Conservation (phyloP, 2,888 invertebrate genomes). For the Mythimna ferrago region DNA sequence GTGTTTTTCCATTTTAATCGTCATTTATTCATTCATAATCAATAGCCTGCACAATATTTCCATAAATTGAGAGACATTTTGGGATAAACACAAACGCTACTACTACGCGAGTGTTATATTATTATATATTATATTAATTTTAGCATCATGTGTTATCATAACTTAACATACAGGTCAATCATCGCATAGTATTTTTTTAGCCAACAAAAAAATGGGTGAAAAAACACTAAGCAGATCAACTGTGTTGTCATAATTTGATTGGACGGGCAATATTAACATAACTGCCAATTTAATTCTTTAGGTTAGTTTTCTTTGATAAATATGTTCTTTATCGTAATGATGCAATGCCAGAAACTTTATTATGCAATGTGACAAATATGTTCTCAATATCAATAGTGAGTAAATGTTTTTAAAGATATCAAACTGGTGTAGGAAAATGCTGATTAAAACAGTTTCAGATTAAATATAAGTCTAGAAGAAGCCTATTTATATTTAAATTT, state of each 20-base stretch:
- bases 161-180: no score
- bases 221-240: not conserved
- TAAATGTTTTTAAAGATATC: slow-evolving; percentile 9
- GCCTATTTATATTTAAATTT: not conserved
- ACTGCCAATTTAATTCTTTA: not conserved
- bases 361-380: not conserved
- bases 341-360: slow-evolving; percentile 27
- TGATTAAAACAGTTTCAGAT: not conserved
- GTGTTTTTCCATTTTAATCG: no score
- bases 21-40: no score
- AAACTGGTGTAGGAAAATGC: not conserved
- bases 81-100: no score
- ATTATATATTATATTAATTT: no score
- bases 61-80: no score
- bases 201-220: no score
- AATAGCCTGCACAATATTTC: no score
- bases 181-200: no score
- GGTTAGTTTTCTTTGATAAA: slow-evolving; percentile 15
- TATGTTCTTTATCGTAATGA: slow-evolving; percentile 13
- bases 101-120: no score
- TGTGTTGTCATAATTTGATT: not conserved
- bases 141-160: no score
- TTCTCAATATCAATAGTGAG: not conserved
- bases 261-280: not conserved
- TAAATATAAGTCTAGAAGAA: not conserved